Conservation (phyloP, 1,140 invertebrate genomes). For the Tribolium madens region DNA sequence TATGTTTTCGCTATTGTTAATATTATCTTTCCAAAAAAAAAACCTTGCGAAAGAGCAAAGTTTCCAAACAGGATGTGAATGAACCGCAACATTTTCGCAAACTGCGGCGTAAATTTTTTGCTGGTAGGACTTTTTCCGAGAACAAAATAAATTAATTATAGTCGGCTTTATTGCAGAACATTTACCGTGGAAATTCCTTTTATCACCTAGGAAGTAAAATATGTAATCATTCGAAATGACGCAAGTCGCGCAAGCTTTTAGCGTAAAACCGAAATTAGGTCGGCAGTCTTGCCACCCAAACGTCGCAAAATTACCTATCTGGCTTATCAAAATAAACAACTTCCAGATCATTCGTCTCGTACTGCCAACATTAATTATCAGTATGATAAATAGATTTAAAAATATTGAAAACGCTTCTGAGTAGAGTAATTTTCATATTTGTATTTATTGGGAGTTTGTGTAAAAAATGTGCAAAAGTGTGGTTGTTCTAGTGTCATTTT, state of each 20-base stretch:
- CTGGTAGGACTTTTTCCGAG: not conserved
- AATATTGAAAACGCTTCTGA: constrained; percentile 24
- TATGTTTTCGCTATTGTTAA: no score
- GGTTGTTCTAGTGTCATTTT: constrained; percentile 44
- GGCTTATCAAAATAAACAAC: constrained; percentile 35
- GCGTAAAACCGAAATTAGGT: constrained; percentile 10
- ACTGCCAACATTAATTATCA: constrained; percentile 24
- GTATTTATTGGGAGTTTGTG: not conserved
- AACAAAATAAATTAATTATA: not conserved
- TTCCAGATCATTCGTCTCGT: constrained; percentile 30
- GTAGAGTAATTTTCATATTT: constrained; percentile 1
- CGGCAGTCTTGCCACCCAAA: not conserved
- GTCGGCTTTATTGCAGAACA: not conserved
- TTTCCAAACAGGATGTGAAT: no score
- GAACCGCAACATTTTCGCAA: no score
- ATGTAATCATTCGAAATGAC: not conserved
- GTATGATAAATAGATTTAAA: constrained; percentile 43
- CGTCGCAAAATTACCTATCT: not conserved
- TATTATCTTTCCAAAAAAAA: no score
- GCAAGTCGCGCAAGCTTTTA: constrained; percentile 11
- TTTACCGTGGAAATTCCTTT: not conserved
- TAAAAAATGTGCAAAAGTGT: constrained; percentile 32
- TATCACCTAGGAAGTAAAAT: not conserved
- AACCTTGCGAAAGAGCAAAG: no score
- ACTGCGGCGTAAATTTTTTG: not conserved